Evolutionary conservation across 2,888 invertebrate genomes (phyloP).

Genomic region (Xestia sexstrigata): DNA sequence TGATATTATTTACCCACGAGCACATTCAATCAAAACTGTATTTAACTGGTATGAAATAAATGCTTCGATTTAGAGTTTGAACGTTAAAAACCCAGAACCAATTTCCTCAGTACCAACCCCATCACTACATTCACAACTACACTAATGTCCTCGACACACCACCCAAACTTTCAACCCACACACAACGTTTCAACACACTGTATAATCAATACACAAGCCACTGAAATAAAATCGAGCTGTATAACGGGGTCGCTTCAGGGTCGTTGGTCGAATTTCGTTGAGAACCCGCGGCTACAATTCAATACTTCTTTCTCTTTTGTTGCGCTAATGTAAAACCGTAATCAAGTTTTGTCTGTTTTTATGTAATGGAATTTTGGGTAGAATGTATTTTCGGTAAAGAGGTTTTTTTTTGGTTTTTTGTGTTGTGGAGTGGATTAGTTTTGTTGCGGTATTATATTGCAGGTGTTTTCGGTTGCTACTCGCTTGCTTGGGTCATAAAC

Average conservation of each 20-base stretch:
- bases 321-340: conserved; percentile 42
- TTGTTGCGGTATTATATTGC: conserved; percentile 8
- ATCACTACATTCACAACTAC: conserved; percentile 9
- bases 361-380: conserved; percentile 27
- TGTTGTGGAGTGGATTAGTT: conserved; percentile 13
- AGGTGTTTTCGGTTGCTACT: not conserved
- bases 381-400: conserved; percentile 9
- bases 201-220: conserved; percentile 62
- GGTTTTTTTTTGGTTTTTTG: not conserved
- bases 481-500: not conserved
- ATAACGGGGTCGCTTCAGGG: conserved; percentile 67
- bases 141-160: conserved; percentile 16
- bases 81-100: not conserved
- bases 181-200: conserved; percentile 29
- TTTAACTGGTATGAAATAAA: too few relatives aligned
- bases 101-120: not conserved
- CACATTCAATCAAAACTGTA: too few relatives aligned
- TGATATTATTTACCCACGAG: too few relatives aligned
- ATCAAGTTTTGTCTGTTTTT: conserved; percentile 52
- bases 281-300: conserved; percentile 39
- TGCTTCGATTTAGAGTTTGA: not conserved
- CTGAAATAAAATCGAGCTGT: conserved; percentile 70
- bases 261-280: conserved; percentile 64
- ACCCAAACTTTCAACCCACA: conserved; percentile 15
- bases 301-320: conserved; percentile 45